These are phyloP conservation scores for Peromyscus leucopus DNA, from an alignment of 2,113 vertebrate genomes.

Conservation along the genomic window DNA sequence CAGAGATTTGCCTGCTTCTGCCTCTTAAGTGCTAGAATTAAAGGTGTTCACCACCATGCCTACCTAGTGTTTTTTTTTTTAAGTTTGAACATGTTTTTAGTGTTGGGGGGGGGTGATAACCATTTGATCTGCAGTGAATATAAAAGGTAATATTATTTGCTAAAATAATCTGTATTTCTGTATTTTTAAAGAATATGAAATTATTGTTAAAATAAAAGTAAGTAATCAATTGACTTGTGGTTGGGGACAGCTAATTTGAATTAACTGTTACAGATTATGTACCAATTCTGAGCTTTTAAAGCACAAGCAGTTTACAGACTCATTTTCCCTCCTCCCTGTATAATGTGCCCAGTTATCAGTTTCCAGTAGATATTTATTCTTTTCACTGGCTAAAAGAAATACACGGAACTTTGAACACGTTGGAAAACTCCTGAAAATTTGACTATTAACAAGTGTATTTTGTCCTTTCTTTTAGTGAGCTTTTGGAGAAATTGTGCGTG, in stretches of 20 bases:
- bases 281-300: constrained; percentile 57
- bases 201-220: constrained; percentile 57
- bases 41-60: background rate
- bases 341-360: background rate
- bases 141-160: constrained; percentile 19
- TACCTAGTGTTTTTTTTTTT: background rate
- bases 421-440: constrained; percentile 62
- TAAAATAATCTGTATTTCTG: constrained; percentile 44
- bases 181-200: constrained; percentile 43
- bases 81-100: constrained; percentile 32
- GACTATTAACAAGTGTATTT: constrained; percentile 48
- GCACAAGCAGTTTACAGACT: background rate
- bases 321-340: background rate
- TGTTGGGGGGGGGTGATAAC: background rate
- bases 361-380: constrained; percentile 4
- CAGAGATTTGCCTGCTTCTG: background rate
- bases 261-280: background rate
- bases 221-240: constrained; percentile 22
- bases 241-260: constrained; percentile 51
- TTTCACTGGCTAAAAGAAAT: constrained; percentile 51
- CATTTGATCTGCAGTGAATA: constrained; percentile 53
- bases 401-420: background rate
- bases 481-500: constrained; percentile 96
- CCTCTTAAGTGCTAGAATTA: background rate
- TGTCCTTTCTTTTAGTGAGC: constrained; percentile 89